Conservation (phyloP, 2,113 vertebrate species). For the Hypocryptadius cinnamomeus region DNA sequence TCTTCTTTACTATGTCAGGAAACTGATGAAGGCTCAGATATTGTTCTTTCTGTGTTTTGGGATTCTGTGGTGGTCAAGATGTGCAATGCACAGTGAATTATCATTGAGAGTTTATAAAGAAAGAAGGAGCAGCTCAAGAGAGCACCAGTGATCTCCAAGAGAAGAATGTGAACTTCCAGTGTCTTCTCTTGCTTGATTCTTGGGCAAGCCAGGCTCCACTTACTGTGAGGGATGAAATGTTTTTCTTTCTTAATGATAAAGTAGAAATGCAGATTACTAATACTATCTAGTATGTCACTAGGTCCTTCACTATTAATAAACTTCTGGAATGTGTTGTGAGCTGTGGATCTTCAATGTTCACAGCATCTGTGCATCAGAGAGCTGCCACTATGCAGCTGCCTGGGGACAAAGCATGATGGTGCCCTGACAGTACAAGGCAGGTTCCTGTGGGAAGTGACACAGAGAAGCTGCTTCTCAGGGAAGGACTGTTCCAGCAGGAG, state of each 20-base stretch:
- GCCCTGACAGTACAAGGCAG: neutral
- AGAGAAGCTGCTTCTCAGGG: neutral
- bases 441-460: neutral
- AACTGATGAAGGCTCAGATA: neutral
- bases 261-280: neutral
- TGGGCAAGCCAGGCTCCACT: neutral
- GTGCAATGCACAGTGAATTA: neutral
- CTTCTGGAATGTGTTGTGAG: neutral
- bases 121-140: neutral
- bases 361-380: neutral
- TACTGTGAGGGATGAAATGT: neutral
- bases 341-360: neutral
- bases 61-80: neutral
- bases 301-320: neutral
- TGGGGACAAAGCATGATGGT: neutral
- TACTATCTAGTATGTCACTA: neutral
- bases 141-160: neutral
- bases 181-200: neutral
- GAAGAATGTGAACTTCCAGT: neutral
- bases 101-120: neutral
- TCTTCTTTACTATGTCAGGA: neutral
- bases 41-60: neutral
- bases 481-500: neutral
- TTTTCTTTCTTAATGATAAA: neutral
- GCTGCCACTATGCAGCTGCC: neutral